Evolutionary conservation across 2,113 vertebrate genomes (phyloP), one percentile per base, ranked within the genome.

Genomic region (Ptilorrhoa leucosticta): DNA sequence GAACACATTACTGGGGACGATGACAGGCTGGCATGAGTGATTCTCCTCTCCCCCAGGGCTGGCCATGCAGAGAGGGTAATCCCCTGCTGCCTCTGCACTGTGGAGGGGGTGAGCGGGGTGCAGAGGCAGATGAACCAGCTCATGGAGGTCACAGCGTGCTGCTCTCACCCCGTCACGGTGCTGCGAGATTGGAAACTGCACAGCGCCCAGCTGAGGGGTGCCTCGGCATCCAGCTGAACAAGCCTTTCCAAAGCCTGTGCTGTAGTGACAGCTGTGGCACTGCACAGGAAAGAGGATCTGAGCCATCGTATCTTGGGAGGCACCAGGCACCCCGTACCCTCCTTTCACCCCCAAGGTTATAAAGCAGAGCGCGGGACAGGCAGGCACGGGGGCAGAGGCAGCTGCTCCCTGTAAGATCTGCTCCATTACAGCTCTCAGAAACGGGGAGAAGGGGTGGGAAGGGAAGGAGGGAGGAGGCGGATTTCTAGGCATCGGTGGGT

Each of bases 401-500:
- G 95, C 88, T 88, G 89, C 89, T 91, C 70, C 63, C 75, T 89
- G 33, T 70, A 71, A 65, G 89, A 92, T 94, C 64, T 95, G 90
- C 93, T 93, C 87, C 89, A 96, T 45, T 71, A 94, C 40, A 93
- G 84, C 83, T 33, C 94, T 77, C 89, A 92, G 48, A 48, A 82
- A 95, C 64, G 35, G 47, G 45, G 73, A 93, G 75, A 92, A 76
- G 81, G 90, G 83, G 73, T 92, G 87, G 93, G 73, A 81, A 61
- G 82, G 81, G n/a, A 87, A 76, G 73, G 37, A 83, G 81, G 90
- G 92, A 96, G 82, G 88, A 91, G 91, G 86, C 78, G 61, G 65
- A 90, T 94, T 95, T 94, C 79, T 68, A 97, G 91, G 96, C 87
- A 94, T 97, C 83, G 80, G 91, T 97, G 83, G 83, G 93, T 93